Percentiles rank a stretch among this genome's conserved stretches.
Conservation (phyloP, 2,113 vertebrate genomes). For the Fulica atra region DNA sequence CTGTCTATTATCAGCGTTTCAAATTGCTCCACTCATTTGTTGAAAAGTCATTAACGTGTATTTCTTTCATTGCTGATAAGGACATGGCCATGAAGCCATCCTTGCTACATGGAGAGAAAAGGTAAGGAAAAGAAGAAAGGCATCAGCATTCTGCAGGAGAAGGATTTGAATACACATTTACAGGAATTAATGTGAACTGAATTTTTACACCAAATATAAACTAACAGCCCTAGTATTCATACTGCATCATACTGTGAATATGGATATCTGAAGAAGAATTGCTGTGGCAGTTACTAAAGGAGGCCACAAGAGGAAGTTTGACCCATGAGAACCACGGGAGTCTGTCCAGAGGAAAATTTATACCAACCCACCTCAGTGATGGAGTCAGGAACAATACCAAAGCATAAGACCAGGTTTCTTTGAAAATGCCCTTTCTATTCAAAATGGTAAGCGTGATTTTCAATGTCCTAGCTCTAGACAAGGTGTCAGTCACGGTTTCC, state of each 20-base stretch:
- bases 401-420: not conserved
- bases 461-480: not conserved
- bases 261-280: not conserved
- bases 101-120: not conserved
- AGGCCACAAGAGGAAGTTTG: not conserved
- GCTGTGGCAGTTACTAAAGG: not conserved
- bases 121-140: not conserved
- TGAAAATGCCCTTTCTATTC: not conserved
- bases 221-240: not conserved
- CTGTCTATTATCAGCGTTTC: not conserved
- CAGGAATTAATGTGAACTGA: not conserved
- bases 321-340: not conserved
- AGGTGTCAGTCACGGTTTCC: not conserved
- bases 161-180: not conserved
- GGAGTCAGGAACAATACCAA: not conserved
- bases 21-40: not conserved
- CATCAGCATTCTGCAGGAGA: not conserved
- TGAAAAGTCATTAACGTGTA: not conserved
- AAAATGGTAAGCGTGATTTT: not conserved
- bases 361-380: not conserved
- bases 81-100: not conserved
- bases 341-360: not conserved
- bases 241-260: not conserved
- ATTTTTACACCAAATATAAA: not conserved
- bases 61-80: not conserved